These are phyloP conservation scores for Petromus typicus DNA, from an alignment of 2,113 vertebrate genomes.

Conservation along the genomic window DNA sequence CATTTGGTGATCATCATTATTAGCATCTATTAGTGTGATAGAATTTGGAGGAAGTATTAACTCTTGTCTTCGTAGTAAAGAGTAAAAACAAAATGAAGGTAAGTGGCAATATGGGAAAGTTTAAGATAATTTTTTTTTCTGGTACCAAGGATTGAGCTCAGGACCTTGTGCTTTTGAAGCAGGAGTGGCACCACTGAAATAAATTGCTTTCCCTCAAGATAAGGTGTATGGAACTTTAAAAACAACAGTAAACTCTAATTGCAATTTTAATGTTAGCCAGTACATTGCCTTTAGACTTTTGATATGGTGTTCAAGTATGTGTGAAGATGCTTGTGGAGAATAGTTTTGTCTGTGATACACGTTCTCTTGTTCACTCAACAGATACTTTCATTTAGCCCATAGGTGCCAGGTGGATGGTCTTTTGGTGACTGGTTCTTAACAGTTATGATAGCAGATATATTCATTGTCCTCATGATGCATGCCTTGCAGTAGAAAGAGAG, in stretches of 20 bases:
- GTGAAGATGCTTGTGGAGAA: background rate
- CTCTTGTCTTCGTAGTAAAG: conserved; percentile 6
- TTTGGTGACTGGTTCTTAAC: background rate
- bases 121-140: background rate
- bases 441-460: background rate
- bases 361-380: conserved; percentile 1
- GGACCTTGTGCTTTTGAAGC: too few species aligned
- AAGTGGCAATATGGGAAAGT: conserved; percentile 6
- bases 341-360: background rate
- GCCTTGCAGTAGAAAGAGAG: background rate
- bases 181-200: too few species aligned
- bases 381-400: background rate
- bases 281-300: conserved; percentile 38
- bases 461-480: conserved; percentile 45
- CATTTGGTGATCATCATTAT: background rate
- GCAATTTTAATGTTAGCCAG: background rate
- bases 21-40: conserved; percentile 44
- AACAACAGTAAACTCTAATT: background rate
- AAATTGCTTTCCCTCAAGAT: too few species aligned
- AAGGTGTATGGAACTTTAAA: background rate
- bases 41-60: conserved; percentile 27
- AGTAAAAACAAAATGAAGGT: conserved; percentile 34
- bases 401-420: background rate
- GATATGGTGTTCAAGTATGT: background rate
- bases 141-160: too few species aligned